Base-by-base conservation (phyloP, 1,140 invertebrate species). In the Plectrocnemia conspersa region DNA sequence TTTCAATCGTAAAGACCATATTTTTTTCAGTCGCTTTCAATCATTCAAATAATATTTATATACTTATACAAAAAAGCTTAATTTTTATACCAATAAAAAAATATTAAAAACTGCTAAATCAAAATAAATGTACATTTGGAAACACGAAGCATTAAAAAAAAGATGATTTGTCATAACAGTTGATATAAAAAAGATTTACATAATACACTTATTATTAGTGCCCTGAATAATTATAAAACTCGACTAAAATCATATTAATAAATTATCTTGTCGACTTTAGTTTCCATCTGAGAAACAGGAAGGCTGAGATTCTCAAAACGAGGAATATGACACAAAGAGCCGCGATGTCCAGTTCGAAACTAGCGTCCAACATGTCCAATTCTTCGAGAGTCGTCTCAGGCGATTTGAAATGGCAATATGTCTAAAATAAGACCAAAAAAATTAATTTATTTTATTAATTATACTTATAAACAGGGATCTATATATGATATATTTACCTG, bases 261-360 rank as follows among this genome's bases (percentile, higher is more conserved):
- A 23, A 59, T 77, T 85, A 89, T 77, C 84, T 81, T 40, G 80
- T 81, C 54, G 83, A 81, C 61, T 83, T 82, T 5, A 88, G 77
- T 68, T 94, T 93, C 88, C 91, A 93, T 52, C 89, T 80, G 3
- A 97, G 79, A 67, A 96, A 94, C n/a, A 94, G 74, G 72, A 91
- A 97, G 18, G 92, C 92, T 5, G 88, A 79, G 25, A 95, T 75
- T 70, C 93, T 82, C 7, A 96, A 77, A 6, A 94, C 77, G 29
- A 96, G 71, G 69, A 97, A 95, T 61, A 96, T 94, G 24, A 88
- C 79, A 54, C 92, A 77, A 6, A 95, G 79, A 9, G 92, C 92
- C 1, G 91, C 73, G 64, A 89, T 86, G 66, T 91, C 88, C 6
- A 90, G 71, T 0, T 78, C 81, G 61, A 91, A 87, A 65, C 84